Conservation (phyloP, 2,797 vertebrate species). For the Pristis pectinata region DNA sequence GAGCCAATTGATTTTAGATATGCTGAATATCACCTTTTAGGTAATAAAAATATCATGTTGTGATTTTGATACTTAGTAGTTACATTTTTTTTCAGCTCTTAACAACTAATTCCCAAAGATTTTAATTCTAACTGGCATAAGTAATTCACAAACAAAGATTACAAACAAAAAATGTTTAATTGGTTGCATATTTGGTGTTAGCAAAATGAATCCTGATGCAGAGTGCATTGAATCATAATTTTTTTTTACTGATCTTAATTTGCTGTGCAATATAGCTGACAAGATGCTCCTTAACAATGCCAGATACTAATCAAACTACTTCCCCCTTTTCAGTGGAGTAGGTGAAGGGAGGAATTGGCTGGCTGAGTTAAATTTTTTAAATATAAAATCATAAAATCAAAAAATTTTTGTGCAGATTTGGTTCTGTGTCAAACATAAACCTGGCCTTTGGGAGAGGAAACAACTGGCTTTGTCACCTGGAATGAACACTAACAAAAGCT, state of each 20-base stretch:
- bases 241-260: neutral
- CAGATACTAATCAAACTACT: neutral
- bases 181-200: neutral
- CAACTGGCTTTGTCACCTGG: neutral
- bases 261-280: too few species aligned
- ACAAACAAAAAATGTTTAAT: neutral
- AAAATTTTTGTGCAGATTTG: neutral
- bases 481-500: neutral
- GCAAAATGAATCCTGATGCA: neutral
- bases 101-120: neutral
- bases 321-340: neutral
- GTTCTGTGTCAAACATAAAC: too few species aligned
- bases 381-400: neutral
- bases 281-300: neutral
- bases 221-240: neutral
- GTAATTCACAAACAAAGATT: too few species aligned
- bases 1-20: neutral
- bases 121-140: neutral
- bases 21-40: neutral
- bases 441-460: neutral
- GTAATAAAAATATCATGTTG: neutral
- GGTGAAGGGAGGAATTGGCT: neutral
- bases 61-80: neutral
- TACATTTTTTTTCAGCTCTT: neutral
- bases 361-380: neutral